Conservation (phyloP, 2,797 vertebrate species). For the Tympanoctomys barrerae region DNA sequence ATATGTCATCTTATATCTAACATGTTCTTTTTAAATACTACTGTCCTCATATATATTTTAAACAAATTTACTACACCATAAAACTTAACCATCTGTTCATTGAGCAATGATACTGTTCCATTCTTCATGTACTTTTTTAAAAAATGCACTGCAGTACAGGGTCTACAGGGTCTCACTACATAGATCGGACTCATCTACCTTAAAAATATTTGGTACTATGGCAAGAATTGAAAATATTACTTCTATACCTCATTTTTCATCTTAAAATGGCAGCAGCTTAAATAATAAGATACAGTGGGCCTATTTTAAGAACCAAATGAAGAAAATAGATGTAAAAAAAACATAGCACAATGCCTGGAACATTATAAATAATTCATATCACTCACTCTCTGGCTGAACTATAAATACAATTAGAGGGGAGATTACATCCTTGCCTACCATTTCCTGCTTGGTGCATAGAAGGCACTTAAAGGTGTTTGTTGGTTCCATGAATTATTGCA, state of each 20-base stretch:
- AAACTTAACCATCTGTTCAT: neutral
- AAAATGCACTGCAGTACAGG: too few species aligned
- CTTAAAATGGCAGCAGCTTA: constrained; percentile 58
- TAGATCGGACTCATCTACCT: too few species aligned
- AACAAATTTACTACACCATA: neutral
- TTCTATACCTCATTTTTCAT: neutral
- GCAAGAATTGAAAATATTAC: neutral
- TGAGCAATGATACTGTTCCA: neutral
- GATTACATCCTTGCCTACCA: constrained; percentile 40
- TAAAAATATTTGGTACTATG: neutral
- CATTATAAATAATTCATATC: constrained; percentile 75
- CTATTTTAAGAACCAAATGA: constrained; percentile 73
- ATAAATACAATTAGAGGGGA: constrained; percentile 69
- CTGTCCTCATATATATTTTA: neutral
- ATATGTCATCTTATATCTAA: neutral
- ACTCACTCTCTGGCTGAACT: constrained; percentile 33
- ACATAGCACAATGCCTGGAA: constrained; percentile 34
- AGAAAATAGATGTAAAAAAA: constrained; percentile 51
- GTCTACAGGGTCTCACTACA: too few species aligned
- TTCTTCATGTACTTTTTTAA: neutral
- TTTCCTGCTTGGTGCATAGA: constrained; percentile 4
- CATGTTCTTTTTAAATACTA: neutral
- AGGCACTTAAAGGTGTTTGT: constrained; percentile 50
- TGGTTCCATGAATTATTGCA: constrained; percentile 39
- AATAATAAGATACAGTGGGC: neutral